Base-by-base conservation (phyloP, 1,140 invertebrate genomes). In the Drosophila ironensis region DNA sequence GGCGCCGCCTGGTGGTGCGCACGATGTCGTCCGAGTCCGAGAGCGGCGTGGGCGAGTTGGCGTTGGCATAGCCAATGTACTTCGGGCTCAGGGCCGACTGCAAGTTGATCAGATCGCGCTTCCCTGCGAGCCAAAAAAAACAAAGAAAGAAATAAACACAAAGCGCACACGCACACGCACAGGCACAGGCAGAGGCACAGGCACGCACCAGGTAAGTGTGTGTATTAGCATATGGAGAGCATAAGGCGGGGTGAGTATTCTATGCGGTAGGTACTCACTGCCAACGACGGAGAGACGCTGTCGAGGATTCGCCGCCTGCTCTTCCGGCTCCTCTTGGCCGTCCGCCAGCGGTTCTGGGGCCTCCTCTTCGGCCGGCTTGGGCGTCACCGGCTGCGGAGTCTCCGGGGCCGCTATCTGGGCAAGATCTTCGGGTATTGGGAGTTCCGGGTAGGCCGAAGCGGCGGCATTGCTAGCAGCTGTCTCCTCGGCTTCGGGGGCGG, bases 51-150 rank as follows among this genome's bases (percentile, higher is more conserved):
- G 72, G 67, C 9, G 68, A 72, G 11, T 82, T 81, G 35, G 75
- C 77, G 16, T 82, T 82, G 12, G 42, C 45, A 46, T 52, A 84
- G n/a, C 81, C 80, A 46, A 87, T 87, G 37, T 87, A 87, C 40
- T 87, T 87, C 1, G 84, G 77, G 17, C 69, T 87, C 8, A 87
- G 41, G 6, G 67, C 60, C 7, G 82, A 87, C 35, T 87, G 77
- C 27, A 87, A 67, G 44, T 87, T 87, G 6, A 86, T 75, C 22
- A 86, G 67, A 48, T 86, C 80, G 8, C 80, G 80, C 40, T 68
- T 86, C 7, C 70, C 78, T 84, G 30, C 1, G n/a, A n/a, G n/a
- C n/a, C n/a, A n/a, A n/a, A n/a, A n/a, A n/a, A n/a, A n/a, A n/a
- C n/a, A n/a, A n/a, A n/a, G n/a, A n/a, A n/a, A n/a, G n/a, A n/a